These are phyloP conservation scores for Sycophaga agraensis DNA, from an alignment of 1,140 invertebrate genomes.

Conservation along the genomic window DNA sequence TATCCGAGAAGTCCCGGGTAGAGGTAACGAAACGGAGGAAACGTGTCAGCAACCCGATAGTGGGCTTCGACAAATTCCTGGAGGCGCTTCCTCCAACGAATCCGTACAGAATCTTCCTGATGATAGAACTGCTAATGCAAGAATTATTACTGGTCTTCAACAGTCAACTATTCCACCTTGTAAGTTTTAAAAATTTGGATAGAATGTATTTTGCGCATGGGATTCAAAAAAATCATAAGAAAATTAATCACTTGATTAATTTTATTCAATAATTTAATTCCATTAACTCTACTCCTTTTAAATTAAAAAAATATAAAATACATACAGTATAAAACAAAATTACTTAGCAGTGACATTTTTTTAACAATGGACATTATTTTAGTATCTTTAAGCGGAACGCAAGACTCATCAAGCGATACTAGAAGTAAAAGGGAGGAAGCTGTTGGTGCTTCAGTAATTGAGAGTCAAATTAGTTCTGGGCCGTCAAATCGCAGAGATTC, in stretches of 20 bases:
- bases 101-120: slow-evolving; percentile 32
- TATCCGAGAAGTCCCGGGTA: slow-evolving; percentile 47
- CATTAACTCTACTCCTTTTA: no score
- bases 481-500: slow-evolving; percentile 47
- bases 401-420: slow-evolving; percentile 42
- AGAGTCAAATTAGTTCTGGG: slow-evolving; percentile 38
- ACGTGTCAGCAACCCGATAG: slow-evolving; percentile 36
- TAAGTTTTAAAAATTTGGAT: slow-evolving; percentile 31
- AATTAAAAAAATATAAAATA: no score
- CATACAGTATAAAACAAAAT: no score
- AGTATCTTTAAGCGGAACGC: slow-evolving; percentile 35
- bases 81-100: slow-evolving; percentile 49
- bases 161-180: slow-evolving; percentile 39
- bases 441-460: slow-evolving; percentile 50
- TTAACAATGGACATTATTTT: no score
- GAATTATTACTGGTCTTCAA: slow-evolving; percentile 53
- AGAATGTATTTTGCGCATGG: neutral
- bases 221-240: no score
- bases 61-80: slow-evolving; percentile 47
- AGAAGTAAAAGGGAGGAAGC: slow-evolving; percentile 53
- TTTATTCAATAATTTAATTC: no score
- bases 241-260: no score
- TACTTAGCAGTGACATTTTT: no score
- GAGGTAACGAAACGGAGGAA: slow-evolving; percentile 47
- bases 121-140: slow-evolving; percentile 36